Base-by-base conservation (phyloP, 2,797 vertebrate genomes). In the Oreochromis mossambicus region DNA sequence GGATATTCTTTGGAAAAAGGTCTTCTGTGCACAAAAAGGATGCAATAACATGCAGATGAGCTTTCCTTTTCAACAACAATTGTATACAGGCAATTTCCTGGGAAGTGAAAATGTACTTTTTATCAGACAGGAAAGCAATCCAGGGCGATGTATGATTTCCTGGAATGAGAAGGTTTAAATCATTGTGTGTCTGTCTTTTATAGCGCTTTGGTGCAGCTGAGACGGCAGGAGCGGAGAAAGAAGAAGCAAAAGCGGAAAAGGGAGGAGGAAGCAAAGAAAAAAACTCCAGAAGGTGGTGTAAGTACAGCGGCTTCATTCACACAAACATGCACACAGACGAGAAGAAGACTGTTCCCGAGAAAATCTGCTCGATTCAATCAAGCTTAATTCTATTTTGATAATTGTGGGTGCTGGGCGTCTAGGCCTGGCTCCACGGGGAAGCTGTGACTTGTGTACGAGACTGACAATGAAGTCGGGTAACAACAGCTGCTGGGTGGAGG, bases 401-500 rank as follows among this genome's bases (percentile, higher is more conserved):
- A 98, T 98, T 97, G 98, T 97, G 97, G 96, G 94, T 91, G 91
- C 94, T 86, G 91, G 86, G 89, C 77, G 88, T 86, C 90, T 91
- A 83, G 91, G 92, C 85, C 82, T 48, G 55, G 91, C 96, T 97
- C 97, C 46, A 94, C 93, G 91, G 97, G 98, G 97, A 97, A 95
- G 96, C 96, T 96, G 96, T 97, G 98, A 98, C 98, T 98, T 96
- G 97, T 97, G 97, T 97, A 96, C 92, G 88, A 97, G 97, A 95
- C 97, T 98, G 98, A 98, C 98, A 98, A 98, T 96, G 97, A 97
- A 97, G 96, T 96, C 94, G 92, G 97, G 89, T 92, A 95, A 96
- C 97, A 97, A 97, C 98, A 99, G 97, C 98, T 98, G 98, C 97
- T 97, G 95, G 91, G 97, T 96, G 97, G 96, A 97, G 97, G 91